phyloP scores from a whole-genome alignment of 2,888 invertebrate genomes.

The Hipparchia sbordonii region DNA sequence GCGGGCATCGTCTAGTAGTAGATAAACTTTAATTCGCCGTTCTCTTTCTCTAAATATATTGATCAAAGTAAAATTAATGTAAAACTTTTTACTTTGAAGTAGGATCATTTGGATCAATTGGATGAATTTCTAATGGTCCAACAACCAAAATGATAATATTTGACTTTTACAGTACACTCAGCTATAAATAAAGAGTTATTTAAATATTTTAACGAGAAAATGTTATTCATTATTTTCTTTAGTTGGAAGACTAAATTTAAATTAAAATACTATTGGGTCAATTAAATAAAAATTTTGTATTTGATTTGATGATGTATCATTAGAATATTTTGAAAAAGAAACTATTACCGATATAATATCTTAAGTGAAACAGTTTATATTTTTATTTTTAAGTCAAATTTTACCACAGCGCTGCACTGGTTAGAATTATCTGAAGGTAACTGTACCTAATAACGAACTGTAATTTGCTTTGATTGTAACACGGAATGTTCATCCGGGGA shows the following conservation, averaged over 20 bases:
- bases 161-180: background rate
- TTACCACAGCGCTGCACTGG: too few relatives aligned
- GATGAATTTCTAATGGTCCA: background rate
- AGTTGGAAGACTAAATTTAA: too few relatives aligned
- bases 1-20: too few relatives aligned
- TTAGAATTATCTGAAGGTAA: background rate
- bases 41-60: background rate
- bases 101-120: background rate
- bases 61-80: background rate
- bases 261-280: too few relatives aligned
- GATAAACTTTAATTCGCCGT: background rate
- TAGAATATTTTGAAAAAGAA: too few relatives aligned
- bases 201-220: too few relatives aligned
- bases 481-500: background rate
- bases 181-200: too few relatives aligned
- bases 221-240: too few relatives aligned
- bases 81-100: background rate
- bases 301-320: too few relatives aligned
- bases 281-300: too few relatives aligned
- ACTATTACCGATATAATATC: too few relatives aligned
- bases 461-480: slow-evolving; percentile 5
- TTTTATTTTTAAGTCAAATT: background rate
- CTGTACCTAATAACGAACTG: background rate
- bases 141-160: background rate
- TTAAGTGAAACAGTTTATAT: background rate